Evolutionary conservation across 2,113 vertebrate genomes (phyloP).

Genomic region (Sylvilagus bachmani): DNA sequence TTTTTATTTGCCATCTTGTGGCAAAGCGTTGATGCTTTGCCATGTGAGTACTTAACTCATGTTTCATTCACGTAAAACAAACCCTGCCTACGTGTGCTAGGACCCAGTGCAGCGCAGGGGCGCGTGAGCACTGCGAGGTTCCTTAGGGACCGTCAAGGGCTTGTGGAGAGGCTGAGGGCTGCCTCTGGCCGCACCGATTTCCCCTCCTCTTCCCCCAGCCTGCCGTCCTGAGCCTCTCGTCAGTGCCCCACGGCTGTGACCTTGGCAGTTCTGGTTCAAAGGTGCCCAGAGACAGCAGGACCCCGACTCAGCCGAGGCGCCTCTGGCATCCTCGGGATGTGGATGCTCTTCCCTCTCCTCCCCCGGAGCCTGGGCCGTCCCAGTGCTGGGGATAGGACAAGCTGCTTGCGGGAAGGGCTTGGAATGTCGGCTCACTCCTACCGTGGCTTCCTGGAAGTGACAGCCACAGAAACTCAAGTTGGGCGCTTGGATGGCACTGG

Average conservation of each 20-base stretch:
- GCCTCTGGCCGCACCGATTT: not conserved
- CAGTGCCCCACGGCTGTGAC: accelerated
- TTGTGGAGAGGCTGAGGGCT: too few relatives aligned
- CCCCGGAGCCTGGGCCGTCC: accelerated
- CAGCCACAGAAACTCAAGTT: not conserved
- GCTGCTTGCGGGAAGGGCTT: not conserved
- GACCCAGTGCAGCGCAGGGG: not conserved
- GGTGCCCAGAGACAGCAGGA: accelerated
- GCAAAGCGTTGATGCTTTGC: not conserved
- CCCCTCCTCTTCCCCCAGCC: too few relatives aligned
- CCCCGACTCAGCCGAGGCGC: accelerated
- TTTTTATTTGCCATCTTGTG: not conserved
- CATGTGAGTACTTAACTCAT: too few relatives aligned
- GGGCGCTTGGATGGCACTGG: accelerated
- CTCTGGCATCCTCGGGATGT: accelerated
- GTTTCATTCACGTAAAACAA: not conserved
- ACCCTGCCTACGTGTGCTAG: accelerated
- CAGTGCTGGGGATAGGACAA: accelerated
- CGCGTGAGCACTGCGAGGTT: not conserved
- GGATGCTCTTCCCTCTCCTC: too few relatives aligned
- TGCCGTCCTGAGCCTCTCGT: not conserved
- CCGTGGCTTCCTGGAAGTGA: not conserved
- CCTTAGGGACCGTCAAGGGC: too few relatives aligned
- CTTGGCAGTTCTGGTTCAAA: not conserved
- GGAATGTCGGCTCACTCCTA: accelerated